Evolutionary conservation across 2,797 vertebrate genomes (phyloP), one percentile per base, ranked within the genome.

Genomic region (Girardinus metallicus): DNA sequence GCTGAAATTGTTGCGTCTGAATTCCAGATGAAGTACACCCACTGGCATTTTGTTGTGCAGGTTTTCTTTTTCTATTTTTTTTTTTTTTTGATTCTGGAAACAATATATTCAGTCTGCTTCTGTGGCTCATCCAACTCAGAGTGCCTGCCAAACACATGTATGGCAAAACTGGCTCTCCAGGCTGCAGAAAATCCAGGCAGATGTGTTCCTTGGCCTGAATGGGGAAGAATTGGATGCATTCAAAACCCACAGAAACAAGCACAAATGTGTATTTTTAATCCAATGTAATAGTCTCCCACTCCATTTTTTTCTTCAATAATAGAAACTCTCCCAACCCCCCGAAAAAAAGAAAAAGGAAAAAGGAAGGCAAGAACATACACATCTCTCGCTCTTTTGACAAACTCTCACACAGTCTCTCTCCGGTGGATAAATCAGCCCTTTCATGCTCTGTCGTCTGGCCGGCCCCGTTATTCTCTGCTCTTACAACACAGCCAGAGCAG

Each of bases 361-460:
- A 43, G 18, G 12, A 10, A 75, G 76, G 34, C 76, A 72, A 81
- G 73, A 39, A 70, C 53, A 81, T 62, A 79, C 36, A 55, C 68
- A 74, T 51, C n/a, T 31, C 43, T 70, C 76, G 60, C 43, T 73
- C 74, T 75, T 23, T 6, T 39, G 75, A 68, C 80, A 70, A 75
- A 76, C 78, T 78, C 79, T 78, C 72, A 73, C 79, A 80, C 44
- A 82, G 68, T 76, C 78, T 70, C 83, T 94, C 88, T 87, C 88
- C 47, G 55, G 85, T 90, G 91, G 91, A 93, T 94, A 93, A 95
- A 95, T 94, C 91, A 92, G 81, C 87, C 87, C 90, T 93, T 94
- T 93, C 92, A 94, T 93, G 91, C 92, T 93, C 85, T 73, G 90
- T 92, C 87, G 68, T 93, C 83, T 90, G 49, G 79, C 91, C 86